Evolutionary conservation across 2,888 invertebrate genomes (phyloP).

Genomic region (Lasioglossum marginatum): DNA sequence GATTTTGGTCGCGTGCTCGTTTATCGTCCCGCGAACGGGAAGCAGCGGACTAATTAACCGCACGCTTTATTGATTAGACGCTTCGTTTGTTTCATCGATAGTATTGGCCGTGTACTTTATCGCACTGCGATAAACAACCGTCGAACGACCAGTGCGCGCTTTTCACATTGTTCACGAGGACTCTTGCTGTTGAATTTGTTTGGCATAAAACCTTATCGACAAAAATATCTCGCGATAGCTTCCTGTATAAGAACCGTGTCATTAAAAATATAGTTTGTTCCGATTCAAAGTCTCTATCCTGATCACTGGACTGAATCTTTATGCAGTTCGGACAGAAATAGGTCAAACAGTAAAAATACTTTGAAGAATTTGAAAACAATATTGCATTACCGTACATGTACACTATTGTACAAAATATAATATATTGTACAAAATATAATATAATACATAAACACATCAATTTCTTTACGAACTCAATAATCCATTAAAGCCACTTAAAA

Average conservation of each 20-base stretch:
- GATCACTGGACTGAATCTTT: neutral
- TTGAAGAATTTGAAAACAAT: neutral
- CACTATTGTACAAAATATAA: too few species aligned
- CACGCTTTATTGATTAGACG: neutral
- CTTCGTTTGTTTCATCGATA: neutral
- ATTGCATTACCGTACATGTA: too few species aligned
- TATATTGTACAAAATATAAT: too few species aligned
- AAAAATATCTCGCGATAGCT: neutral
- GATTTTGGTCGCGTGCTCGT: conserved; percentile 9
- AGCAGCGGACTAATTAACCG: conserved; percentile 1
- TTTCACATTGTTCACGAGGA: neutral
- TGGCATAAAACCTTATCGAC: neutral
- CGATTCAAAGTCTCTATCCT: neutral
- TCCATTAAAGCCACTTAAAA: too few species aligned
- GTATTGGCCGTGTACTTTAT: neutral
- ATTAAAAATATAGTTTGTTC: neutral
- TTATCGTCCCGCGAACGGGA: conserved; percentile 1
- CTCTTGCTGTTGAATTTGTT: neutral
- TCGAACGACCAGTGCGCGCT: neutral
- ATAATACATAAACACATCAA: neutral
- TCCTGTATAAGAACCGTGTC: neutral
- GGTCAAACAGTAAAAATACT: neutral
- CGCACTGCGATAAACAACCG: neutral
- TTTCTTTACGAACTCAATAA: neutral
- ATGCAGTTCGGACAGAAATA: neutral